Conservation (phyloP, 1,140 invertebrate genomes). For the Sinonovacula constricta region DNA sequence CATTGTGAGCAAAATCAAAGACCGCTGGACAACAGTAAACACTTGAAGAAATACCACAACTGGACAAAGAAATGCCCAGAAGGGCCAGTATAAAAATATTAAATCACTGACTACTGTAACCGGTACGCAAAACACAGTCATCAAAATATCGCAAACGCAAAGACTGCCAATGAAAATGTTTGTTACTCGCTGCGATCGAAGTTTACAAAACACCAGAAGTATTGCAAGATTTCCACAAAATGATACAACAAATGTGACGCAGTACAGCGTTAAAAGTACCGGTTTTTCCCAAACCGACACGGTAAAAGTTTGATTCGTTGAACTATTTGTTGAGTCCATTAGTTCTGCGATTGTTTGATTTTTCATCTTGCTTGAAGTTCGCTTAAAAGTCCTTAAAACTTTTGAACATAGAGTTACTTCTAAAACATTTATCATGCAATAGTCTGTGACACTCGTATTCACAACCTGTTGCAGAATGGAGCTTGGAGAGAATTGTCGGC, state of each 20-base stretch:
- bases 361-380: too few species aligned
- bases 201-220: background rate
- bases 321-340: too few species aligned
- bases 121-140: background rate
- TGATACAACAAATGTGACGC: background rate
- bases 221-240: background rate
- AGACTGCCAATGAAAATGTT: slow-evolving; percentile 5
- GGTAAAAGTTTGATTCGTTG: background rate
- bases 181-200: background rate
- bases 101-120: background rate
- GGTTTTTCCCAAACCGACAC: background rate
- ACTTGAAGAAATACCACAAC: background rate
- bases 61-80: background rate
- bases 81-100: slow-evolving; percentile 1
- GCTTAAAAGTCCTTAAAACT: too few species aligned
- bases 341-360: too few species aligned
- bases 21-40: slow-evolving; percentile 5
- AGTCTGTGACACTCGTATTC: too few species aligned
- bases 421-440: too few species aligned
- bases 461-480: too few species aligned
- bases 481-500: too few species aligned
- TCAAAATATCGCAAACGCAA: background rate
- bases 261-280: background rate
- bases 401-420: too few species aligned
- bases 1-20: background rate